A percentile compares a stretch with the other conserved stretches of the same genome.
Conservation (phyloP, 2,797 vertebrate genomes). For the Uromys caudimaculatus region DNA sequence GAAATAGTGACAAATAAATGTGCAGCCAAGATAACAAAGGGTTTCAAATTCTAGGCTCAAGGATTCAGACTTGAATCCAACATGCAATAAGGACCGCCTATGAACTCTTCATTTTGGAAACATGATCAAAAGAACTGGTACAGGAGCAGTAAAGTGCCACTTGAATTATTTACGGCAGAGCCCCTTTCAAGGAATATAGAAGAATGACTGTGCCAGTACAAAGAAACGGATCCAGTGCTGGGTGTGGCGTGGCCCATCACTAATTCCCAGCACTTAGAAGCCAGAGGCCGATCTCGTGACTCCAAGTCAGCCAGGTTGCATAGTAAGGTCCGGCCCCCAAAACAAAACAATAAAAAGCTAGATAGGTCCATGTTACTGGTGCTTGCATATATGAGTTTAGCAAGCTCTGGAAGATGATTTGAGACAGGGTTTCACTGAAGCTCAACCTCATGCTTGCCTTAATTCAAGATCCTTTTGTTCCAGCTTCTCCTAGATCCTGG, state of each 20-base stretch:
- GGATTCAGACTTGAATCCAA: background rate
- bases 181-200: background rate
- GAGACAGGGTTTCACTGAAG: background rate
- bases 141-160: background rate
- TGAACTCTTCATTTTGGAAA: conserved; percentile 1
- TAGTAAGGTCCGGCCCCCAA: background rate
- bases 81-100: background rate
- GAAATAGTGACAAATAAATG: background rate
- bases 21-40: background rate
- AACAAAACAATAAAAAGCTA: background rate
- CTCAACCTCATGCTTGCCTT: background rate
- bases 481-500: background rate
- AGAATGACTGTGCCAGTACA: background rate
- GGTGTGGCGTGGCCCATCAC: background rate
- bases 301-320: background rate
- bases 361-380: background rate
- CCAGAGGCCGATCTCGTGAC: background rate
- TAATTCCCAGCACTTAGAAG: background rate
- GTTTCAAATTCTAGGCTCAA: conserved; percentile 28
- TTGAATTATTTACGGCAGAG: conserved; percentile 28
- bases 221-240: background rate
- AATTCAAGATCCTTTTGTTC: background rate
- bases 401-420: background rate
- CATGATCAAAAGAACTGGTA: background rate
- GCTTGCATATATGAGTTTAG: background rate